Conservation (phyloP, 2,888 invertebrate species). For the Drosophila mimica region DNA sequence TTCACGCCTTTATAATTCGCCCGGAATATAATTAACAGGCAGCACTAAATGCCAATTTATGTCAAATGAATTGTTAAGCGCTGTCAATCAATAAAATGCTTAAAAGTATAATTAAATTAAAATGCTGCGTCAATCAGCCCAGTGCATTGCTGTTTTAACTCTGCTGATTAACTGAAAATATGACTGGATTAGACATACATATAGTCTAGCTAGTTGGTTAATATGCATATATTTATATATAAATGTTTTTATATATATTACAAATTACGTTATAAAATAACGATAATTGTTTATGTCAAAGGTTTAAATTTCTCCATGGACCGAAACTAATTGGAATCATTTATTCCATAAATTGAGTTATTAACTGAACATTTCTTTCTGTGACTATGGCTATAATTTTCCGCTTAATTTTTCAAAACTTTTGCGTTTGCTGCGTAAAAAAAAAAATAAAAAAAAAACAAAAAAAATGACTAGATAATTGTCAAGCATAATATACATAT, state of each 20-base stretch:
- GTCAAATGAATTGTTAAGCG: background rate
- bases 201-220: background rate
- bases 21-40: background rate
- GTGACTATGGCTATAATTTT: background rate
- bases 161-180: background rate
- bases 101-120: background rate
- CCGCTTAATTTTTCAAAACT: background rate
- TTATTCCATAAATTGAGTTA: background rate
- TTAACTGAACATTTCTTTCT: background rate
- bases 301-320: background rate
- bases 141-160: background rate
- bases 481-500: slow-evolving; percentile 7
- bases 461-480: no score
- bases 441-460: no score
- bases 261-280: background rate
- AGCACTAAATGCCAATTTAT: background rate
- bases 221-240: no score
- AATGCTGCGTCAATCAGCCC: background rate
- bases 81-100: background rate
- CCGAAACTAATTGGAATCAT: background rate
- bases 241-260: no score
- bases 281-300: background rate
- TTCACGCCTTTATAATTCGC: background rate
- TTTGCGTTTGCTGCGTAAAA: background rate
- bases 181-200: background rate